Conservation (phyloP, 2,888 invertebrate species). For the Drosophila falleni region DNA sequence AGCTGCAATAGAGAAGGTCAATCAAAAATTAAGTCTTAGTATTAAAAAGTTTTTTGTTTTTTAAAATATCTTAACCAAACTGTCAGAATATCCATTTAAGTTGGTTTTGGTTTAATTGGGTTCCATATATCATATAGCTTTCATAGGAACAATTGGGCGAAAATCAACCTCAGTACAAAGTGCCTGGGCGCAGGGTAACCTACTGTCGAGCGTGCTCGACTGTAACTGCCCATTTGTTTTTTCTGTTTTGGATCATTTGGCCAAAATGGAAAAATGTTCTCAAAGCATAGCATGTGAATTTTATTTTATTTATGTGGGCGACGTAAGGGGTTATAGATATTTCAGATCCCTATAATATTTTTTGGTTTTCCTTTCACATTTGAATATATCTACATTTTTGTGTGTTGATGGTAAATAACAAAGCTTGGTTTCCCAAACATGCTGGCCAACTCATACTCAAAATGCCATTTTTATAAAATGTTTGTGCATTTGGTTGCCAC, state of each 20-base stretch:
- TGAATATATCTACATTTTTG: conserved; percentile 13
- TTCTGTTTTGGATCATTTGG: conserved; percentile 17
- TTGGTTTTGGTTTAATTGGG: too few relatives aligned
- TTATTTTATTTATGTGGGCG: conserved; percentile 33
- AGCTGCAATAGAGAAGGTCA: too few relatives aligned
- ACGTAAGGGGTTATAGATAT: conserved; percentile 3
- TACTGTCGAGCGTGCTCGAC: too few relatives aligned
- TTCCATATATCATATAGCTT: too few relatives aligned
- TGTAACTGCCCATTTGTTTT: too few relatives aligned
- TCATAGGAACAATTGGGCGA: too few relatives aligned
- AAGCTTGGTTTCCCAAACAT: conserved; percentile 45
- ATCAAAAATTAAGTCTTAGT: too few relatives aligned
- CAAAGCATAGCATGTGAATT: conserved; percentile 16
- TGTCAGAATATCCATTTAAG: too few relatives aligned
- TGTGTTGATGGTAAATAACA: conserved; percentile 50
- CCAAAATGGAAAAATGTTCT: conserved; percentile 18
- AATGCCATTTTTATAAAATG: conserved; percentile 40
- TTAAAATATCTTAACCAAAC: too few relatives aligned
- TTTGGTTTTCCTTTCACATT: conserved; percentile 5
- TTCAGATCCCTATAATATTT: conserved; percentile 12
- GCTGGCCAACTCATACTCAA: conserved; percentile 16
- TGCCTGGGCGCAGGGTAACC: too few relatives aligned
- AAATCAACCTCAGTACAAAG: too few relatives aligned
- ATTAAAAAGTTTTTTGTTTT: too few relatives aligned
- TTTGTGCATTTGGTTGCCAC: conserved; percentile 42